Percentiles rank a stretch among this genome's conserved stretches.
phyloP scores from a whole-genome alignment of 2,888 invertebrate species.

The Oxyteleia sp. region DNA sequence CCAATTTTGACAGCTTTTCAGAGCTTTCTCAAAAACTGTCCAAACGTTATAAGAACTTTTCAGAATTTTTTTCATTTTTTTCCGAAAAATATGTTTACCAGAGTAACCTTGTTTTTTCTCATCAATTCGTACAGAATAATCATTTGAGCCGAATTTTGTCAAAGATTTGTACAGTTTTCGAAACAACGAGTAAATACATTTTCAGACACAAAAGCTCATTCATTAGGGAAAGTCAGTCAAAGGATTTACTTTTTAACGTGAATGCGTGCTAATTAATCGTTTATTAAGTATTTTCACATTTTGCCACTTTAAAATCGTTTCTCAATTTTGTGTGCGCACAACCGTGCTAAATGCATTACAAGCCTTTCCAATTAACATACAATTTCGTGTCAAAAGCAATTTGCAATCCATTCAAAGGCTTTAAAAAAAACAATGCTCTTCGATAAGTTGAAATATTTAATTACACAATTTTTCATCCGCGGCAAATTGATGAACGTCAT shows the following conservation, averaged over 20 bases:
- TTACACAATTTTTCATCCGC: not conserved
- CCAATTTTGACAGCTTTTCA: too few species aligned
- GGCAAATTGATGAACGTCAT: not conserved
- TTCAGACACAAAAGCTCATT: too few species aligned
- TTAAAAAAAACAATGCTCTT: not conserved
- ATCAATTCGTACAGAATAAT: too few species aligned
- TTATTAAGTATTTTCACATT: conserved; percentile 29
- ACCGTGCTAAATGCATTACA: not conserved
- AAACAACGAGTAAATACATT: too few species aligned
- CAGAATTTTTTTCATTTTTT: too few species aligned
- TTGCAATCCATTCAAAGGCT: conserved; percentile 1
- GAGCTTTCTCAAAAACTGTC: too few species aligned
- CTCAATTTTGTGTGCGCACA: conserved; percentile 1
- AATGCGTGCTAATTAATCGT: conserved; percentile 34
- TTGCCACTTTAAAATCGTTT: conserved; percentile 11
- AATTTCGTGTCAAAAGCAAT: conserved; percentile 18
- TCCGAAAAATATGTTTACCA: too few species aligned
- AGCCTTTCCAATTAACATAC: conserved; percentile 29
- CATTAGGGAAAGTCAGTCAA: not conserved
- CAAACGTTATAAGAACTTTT: too few species aligned
- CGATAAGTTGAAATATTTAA: not conserved
- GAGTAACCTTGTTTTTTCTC: too few species aligned
- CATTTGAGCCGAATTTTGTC: too few species aligned
- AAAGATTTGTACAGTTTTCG: too few species aligned
- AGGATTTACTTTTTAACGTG: not conserved